These are phyloP conservation scores for Oceanodroma leucorhoa DNA, from an alignment of 2,797 vertebrate genomes.

Conservation along the genomic window DNA sequence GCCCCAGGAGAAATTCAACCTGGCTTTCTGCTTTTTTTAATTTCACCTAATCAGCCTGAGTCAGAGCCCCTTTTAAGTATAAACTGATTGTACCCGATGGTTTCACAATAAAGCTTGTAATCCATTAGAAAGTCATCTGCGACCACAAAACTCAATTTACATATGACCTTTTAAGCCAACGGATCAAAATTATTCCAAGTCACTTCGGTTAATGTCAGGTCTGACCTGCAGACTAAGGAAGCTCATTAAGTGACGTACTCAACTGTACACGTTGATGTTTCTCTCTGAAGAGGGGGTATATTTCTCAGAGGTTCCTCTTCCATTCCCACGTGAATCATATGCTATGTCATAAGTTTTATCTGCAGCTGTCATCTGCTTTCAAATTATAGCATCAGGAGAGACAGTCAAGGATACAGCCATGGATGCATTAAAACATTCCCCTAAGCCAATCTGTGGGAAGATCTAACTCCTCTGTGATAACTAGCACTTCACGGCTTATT, in stretches of 20 bases:
- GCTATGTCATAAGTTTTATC: not conserved
- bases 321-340: not conserved
- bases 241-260: not conserved
- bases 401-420: not conserved
- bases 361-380: not conserved
- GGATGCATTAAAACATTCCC: not conserved
- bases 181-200: not conserved
- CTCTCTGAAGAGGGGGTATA: not conserved
- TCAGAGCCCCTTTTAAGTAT: not conserved
- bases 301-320: not conserved
- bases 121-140: conserved; percentile 18
- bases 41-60: conserved; percentile 30
- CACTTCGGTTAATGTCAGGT: not conserved
- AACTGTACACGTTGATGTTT: not conserved
- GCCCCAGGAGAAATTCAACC: not conserved
- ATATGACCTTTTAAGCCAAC: conserved; percentile 1
- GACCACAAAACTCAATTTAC: conserved; percentile 14
- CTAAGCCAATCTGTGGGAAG: not conserved
- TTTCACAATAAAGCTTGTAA: conserved; percentile 11
- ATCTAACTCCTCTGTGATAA: not conserved
- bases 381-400: not conserved
- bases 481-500: not conserved
- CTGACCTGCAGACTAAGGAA: conserved; percentile 11
- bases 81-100: not conserved
- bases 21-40: not conserved